Conservation (phyloP, 2,888 invertebrate genomes). For the Hyles lineata region DNA sequence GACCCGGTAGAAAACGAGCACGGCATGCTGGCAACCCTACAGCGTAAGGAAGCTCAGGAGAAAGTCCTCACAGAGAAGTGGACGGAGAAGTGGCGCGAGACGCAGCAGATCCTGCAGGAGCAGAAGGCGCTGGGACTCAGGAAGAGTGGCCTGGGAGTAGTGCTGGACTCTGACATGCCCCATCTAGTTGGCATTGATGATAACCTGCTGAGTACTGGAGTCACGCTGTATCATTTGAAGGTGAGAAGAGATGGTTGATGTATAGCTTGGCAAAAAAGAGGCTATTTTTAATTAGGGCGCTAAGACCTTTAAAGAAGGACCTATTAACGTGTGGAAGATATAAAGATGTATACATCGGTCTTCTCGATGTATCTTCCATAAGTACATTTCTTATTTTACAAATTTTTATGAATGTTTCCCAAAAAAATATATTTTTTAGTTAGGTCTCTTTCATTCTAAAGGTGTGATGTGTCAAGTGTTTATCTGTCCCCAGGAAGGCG, state of each 20-base stretch:
- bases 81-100: slow-evolving; percentile 97
- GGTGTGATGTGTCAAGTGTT: no score
- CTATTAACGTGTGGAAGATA: no score
- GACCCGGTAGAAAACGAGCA: slow-evolving; percentile 84
- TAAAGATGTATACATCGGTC: no score
- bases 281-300: no score
- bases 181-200: slow-evolving; percentile 97
- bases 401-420: no score
- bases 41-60: slow-evolving; percentile 96
- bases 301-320: no score
- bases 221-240: slow-evolving; percentile 95
- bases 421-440: no score
- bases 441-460: no score
- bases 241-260: slow-evolving; percentile 56
- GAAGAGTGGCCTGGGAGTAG: slow-evolving; percentile 95
- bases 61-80: slow-evolving; percentile 95
- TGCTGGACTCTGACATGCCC: slow-evolving; percentile 95
- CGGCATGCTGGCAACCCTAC: slow-evolving; percentile 91
- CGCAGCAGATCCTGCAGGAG: slow-evolving; percentile 94
- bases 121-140: slow-evolving; percentile 94
- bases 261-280: no score
- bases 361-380: no score
- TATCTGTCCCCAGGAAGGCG: slow-evolving; percentile 87
- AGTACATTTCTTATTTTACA: no score
- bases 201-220: slow-evolving; percentile 94